Percentiles rank a stretch among this genome's conserved stretches.
These are phyloP conservation scores for Montifringilla adamsi DNA, from an alignment of 2,113 vertebrate genomes.

Conservation along the genomic window DNA sequence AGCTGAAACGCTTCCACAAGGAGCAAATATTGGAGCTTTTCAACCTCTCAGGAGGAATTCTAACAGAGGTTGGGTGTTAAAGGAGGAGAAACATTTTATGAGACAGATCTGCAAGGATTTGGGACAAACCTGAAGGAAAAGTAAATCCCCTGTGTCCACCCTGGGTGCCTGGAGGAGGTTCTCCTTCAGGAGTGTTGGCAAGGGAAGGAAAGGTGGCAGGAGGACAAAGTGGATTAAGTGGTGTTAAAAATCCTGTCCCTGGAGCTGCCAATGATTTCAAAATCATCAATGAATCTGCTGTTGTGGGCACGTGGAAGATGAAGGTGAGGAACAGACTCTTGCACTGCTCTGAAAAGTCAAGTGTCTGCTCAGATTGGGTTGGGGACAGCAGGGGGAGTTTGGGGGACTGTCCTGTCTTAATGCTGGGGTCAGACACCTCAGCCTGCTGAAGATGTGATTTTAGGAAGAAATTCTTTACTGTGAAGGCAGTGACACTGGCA, in stretches of 20 bases:
- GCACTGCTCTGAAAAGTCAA: neutral
- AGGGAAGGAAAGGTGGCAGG: neutral
- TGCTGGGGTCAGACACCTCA: neutral
- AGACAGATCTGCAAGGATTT: neutral
- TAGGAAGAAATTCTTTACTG: neutral
- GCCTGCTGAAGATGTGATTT: neutral
- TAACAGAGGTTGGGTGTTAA: neutral
- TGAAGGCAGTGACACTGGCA: neutral
- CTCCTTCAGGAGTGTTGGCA: neutral
- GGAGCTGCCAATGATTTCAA: neutral
- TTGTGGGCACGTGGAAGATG: neutral
- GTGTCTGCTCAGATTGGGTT: rapidly evolving
- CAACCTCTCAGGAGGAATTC: neutral
- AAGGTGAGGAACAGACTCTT: neutral
- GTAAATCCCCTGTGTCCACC: neutral
- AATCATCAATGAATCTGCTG: neutral
- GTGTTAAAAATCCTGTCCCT: neutral
- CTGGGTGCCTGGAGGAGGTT: neutral
- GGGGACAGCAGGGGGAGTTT: too few relatives aligned
- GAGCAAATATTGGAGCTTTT: neutral
- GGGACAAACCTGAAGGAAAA: neutral
- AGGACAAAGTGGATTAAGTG: neutral
- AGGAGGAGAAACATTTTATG: neutral
- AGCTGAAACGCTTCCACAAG: neutral
- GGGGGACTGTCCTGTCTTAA: neutral